Percentiles rank a stretch among this genome's conserved stretches.
Conservation (phyloP, 2,113 vertebrate species). For the Melospiza melodia region DNA sequence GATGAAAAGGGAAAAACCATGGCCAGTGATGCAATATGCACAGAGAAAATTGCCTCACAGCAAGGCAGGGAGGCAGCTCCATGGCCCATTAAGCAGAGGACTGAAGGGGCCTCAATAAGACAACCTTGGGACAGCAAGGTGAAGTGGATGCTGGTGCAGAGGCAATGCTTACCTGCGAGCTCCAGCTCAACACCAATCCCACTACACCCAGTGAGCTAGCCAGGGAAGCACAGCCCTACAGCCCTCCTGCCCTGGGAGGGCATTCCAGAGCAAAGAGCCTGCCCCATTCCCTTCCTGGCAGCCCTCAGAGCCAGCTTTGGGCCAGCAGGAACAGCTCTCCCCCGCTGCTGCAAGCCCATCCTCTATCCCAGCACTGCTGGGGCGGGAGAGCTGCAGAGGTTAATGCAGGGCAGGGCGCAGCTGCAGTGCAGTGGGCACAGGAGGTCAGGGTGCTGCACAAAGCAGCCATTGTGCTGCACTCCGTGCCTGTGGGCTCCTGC, state of each 20-base stretch:
- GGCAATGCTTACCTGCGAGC: accelerated
- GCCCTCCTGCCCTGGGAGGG: not conserved
- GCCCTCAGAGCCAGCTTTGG: not conserved
- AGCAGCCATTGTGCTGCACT: not conserved
- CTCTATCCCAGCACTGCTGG: not conserved
- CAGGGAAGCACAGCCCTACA: accelerated
- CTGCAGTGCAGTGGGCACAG: not conserved
- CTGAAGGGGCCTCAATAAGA: not conserved
- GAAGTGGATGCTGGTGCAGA: accelerated
- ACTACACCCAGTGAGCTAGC: accelerated
- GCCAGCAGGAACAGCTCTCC: not conserved
- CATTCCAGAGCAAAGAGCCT: not conserved
- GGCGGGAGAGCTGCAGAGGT: not conserved
- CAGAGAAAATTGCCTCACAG: not conserved
- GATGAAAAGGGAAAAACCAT: not conserved
- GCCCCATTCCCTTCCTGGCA: not conserved
- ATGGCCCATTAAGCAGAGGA: not conserved
- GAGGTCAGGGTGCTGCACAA: not conserved
- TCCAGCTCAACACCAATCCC: not conserved
- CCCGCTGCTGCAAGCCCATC: not conserved
- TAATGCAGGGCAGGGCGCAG: not conserved
- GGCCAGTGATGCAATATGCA: not conserved
- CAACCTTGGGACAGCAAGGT: not conserved
- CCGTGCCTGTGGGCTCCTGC: not conserved
- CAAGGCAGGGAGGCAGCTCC: not conserved